Evolutionary conservation across 1,140 invertebrate genomes (phyloP), one percentile per base, ranked within the genome.

Genomic region (Glossosoma conforme): DNA sequence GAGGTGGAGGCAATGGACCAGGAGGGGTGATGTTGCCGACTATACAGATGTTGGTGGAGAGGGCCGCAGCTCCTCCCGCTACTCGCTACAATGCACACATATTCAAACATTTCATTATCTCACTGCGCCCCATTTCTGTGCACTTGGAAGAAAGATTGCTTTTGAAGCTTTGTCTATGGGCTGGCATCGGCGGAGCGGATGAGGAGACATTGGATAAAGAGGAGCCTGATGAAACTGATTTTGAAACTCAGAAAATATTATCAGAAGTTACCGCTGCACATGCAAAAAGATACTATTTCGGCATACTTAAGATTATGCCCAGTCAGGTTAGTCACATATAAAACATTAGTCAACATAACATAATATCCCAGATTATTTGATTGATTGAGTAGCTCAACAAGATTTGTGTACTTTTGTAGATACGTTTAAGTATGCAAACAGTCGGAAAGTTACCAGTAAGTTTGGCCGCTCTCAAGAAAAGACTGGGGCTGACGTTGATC

Each of bases 241-340:
- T 82, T 64, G 84, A 87, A 63, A 80, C 81, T 11, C 84, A 86
- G 46, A 76, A 83, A 61, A 81, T 88, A 54, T 77, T 91, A 10
- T 83, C 83, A n/a, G 84, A 89, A 63, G 83, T 87, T 0, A 84
- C 89, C 9, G 84, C 89, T 9, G 80, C 86, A 10, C 85, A 91
- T 67, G 82, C 87, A 19, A 87, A 83, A 51, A 67, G 89, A 58
- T 96, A 92, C 69, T 97, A 97, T 70, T 96, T 97, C 73, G 91
- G 87, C 20, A 80, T 83, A 10, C 74, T 98, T 32, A 86, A 88
- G 68, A 77, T 96, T 20, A 80, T 84, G 18, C 81, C 89, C 1
- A 86, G 83, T 64, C 82, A 84, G 62, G 79, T 82, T 55, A 60
- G 54, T 28, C 6, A 28, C 25, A 28, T 6, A 8, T 8, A 28